Evolutionary conservation across 2,888 invertebrate species (phyloP).

Genomic region (Orthosia gracilis): DNA sequence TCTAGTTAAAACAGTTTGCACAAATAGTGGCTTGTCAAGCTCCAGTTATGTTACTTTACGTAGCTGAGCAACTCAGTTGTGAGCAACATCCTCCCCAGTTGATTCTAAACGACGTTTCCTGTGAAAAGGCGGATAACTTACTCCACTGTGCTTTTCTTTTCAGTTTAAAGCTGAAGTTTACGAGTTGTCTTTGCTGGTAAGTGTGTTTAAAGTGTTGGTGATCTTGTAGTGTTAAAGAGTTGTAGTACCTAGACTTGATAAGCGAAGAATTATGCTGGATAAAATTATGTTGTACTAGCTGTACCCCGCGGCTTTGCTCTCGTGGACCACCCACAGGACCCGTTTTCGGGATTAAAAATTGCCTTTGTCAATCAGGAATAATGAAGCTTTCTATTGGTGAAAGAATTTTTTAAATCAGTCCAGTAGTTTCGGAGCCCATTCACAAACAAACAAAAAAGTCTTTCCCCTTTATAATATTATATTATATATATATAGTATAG

Average conservation of each 20-base stretch:
- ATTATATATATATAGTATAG: too few relatives aligned
- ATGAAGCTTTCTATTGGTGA: too few relatives aligned
- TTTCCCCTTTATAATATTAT: too few relatives aligned
- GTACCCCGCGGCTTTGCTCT: too few relatives aligned
- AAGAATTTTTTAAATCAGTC: too few relatives aligned
- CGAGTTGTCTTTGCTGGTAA: conserved; percentile 26
- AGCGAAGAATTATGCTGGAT: too few relatives aligned
- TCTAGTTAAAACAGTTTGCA: conserved; percentile 42
- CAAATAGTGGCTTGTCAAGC: conserved; percentile 55
- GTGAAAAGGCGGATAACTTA: conserved; percentile 51
- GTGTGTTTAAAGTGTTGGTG: conserved; percentile 21
- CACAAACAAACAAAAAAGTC: too few relatives aligned
- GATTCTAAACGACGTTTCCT: conserved; percentile 53
- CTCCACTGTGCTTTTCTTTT: conserved; percentile 41
- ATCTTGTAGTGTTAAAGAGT: conserved; percentile 10
- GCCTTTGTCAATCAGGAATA: too few relatives aligned
- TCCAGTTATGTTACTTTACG: conserved; percentile 44
- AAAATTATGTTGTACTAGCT: too few relatives aligned
- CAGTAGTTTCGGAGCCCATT: too few relatives aligned
- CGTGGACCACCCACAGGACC: too few relatives aligned
- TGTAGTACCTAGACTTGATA: conserved; percentile 2
- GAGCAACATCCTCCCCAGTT: conserved; percentile 53
- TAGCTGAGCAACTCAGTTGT: conserved; percentile 36
- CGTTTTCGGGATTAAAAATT: too few relatives aligned
- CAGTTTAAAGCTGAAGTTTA: conserved; percentile 34